Evolutionary conservation across 2,797 vertebrate species (phyloP).

Genomic region (Leuciscus waleckii): DNA sequence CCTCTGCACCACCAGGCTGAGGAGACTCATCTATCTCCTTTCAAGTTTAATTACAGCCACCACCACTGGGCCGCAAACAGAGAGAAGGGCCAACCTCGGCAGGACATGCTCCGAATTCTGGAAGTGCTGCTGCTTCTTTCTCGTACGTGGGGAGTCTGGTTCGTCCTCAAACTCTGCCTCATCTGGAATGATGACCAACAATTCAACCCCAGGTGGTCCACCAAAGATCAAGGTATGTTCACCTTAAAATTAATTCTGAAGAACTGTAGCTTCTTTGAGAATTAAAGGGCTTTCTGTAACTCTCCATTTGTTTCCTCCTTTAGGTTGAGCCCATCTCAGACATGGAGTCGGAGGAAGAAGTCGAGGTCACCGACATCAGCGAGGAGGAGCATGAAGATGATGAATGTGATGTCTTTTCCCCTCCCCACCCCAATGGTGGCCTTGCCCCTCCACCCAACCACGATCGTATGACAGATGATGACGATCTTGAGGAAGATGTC

Average conservation of each 20-base stretch:
- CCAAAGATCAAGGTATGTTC: conserved; percentile 81
- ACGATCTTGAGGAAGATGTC: conserved; percentile 86
- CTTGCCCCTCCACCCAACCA: conserved; percentile 53
- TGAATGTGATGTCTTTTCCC: conserved; percentile 68
- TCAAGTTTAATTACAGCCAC: conserved; percentile 95
- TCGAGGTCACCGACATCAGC: conserved; percentile 92
- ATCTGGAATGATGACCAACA: conserved; percentile 49
- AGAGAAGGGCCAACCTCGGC: conserved; percentile 71
- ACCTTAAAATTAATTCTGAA: not conserved
- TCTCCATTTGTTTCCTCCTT: not conserved
- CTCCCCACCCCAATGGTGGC: conserved; percentile 49
- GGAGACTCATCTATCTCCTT: conserved; percentile 76
- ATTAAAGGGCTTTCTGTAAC: not conserved
- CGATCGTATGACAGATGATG: conserved; percentile 58
- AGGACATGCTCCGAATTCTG: conserved; percentile 54
- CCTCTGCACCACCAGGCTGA: conserved; percentile 71
- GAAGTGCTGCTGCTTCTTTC: conserved; percentile 58
- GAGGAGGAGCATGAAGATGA: conserved; percentile 75
- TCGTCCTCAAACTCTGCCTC: conserved; percentile 63
- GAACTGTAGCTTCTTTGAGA: not conserved
- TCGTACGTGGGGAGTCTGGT: conserved; percentile 62
- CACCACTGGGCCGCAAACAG: conserved; percentile 88
- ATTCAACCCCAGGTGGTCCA: conserved; percentile 64
- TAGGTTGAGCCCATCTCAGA: conserved; percentile 91
- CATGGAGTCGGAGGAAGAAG: conserved; percentile 85